Percentiles rank a stretch among this genome's conserved stretches.
phyloP scores from a whole-genome alignment of 2,797 vertebrate species.

The Spondyliosoma cantharus region DNA sequence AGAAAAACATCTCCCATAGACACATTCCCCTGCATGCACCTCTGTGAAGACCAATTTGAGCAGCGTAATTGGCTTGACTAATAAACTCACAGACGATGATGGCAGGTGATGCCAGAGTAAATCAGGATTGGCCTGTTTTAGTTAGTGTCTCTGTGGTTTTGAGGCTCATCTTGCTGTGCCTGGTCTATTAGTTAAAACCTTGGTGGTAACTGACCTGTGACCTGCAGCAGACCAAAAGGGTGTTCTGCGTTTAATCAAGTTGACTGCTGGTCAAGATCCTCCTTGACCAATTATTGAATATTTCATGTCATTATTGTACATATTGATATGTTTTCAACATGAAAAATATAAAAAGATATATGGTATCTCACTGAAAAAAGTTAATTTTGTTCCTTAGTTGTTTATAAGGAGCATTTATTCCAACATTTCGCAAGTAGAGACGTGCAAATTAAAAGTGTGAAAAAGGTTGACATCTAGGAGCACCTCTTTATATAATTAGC shows the following conservation, averaged over 20 bases:
- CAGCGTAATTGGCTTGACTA: constrained; percentile 75
- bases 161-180: constrained; percentile 9
- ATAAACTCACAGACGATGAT: constrained; percentile 68
- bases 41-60: constrained; percentile 70
- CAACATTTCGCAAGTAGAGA: constrained; percentile 13
- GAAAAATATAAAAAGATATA: not conserved
- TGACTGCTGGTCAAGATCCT: not conserved
- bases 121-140: constrained; percentile 42
- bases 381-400: constrained; percentile 7
- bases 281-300: not conserved
- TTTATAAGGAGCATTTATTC: constrained; percentile 31
- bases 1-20: constrained; percentile 60
- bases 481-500: constrained; percentile 27
- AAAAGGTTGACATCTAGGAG: constrained; percentile 14
- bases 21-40: constrained; percentile 41
- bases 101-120: constrained; percentile 64
- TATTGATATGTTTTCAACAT: not conserved
- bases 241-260: not conserved
- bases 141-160: constrained; percentile 28
- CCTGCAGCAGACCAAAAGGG: not conserved
- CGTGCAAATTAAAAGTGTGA: constrained; percentile 13
- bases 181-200: constrained; percentile 6
- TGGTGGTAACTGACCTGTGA: constrained; percentile 8
- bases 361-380: constrained; percentile 6
- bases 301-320: not conserved